Evolutionary conservation across 2,113 vertebrate species (phyloP), one percentile per base, ranked within the genome.

Genomic region (Poeciliopsis occidentalis): DNA sequence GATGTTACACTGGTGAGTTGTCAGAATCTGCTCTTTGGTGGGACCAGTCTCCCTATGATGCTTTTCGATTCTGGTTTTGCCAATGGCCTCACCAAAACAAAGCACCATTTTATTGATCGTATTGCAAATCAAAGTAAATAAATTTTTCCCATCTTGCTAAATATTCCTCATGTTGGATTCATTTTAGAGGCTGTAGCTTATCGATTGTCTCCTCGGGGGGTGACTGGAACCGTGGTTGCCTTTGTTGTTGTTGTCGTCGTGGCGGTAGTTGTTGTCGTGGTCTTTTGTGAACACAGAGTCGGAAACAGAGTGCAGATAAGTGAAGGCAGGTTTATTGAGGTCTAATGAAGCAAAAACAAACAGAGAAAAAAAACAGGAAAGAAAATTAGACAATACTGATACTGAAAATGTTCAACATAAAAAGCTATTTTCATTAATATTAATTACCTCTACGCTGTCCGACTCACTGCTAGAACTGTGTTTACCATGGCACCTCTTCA

Each of bases 371-470:
- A 41, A 15, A 4, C 3, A 41, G 1, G 29, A 64, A 64, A 24
- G 13, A 44, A 34, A 19, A 24, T 12, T 8, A 57, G 51, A 65
- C 6, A 30, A 11, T 29, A 17, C 47, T 1, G 13, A 60, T 27
- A 0, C 26, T 39, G 0, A 29, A 41, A 31, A 60, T 17, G 24
- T 22, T 32, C 12, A 32, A 69, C 44, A 3, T 12, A n/a, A n/a
- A 37, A 12, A 3, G 24, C 10, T 37, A 4, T 39, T 13, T 47
- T 10, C 8, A 12, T 37, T 71, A 8, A 64, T 34, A 51, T 22
- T 63, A 80, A 17, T 79, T 75, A 90, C 83, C 89, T 89, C 83
- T 41, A 65, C 3, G 47, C 87, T 89, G 41, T 73, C 24, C 72
- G 88, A 92, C 8, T 78, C 81, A 65, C 83, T 85, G 62, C 80